phyloP scores from a whole-genome alignment of 2,113 vertebrate species.

The Apistogramma diplotaenia region DNA sequence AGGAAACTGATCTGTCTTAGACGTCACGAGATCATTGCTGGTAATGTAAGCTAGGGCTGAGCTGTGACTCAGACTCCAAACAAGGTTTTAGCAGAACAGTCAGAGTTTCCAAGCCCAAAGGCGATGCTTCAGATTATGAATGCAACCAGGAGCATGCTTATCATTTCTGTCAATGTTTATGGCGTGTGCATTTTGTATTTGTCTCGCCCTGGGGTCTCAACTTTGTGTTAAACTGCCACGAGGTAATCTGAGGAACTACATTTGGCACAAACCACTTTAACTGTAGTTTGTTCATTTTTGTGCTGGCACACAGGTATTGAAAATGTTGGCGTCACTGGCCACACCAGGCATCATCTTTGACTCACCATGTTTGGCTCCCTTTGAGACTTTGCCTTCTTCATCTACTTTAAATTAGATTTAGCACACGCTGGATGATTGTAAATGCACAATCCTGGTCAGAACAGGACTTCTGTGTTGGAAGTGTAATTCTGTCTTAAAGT shows the following conservation, averaged over 20 bases:
- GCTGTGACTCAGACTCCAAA: too few species aligned
- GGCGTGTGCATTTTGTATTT: background rate
- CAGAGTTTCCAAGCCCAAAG: background rate
- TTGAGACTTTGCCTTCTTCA: background rate
- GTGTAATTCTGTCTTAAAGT: background rate
- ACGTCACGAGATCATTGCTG: background rate
- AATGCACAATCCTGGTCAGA: background rate
- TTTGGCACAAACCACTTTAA: background rate
- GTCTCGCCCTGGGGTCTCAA: background rate
- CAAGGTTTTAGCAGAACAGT: too few species aligned
- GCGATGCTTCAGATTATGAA: too few species aligned
- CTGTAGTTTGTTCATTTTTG: background rate
- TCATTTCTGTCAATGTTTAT: background rate
- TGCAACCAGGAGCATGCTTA: background rate
- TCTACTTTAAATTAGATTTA: background rate
- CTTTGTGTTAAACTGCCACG: background rate
- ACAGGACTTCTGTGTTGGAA: background rate
- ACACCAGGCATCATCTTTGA: background rate
- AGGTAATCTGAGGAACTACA: background rate
- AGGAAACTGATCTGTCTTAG: background rate
- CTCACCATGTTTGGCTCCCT: background rate
- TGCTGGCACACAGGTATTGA: background rate
- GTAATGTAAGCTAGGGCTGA: too few species aligned
- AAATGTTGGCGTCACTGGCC: too few species aligned
- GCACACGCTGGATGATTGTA: background rate